phyloP scores from a whole-genome alignment of 2,797 vertebrate genomes.

The Thamnophis elegans region DNA sequence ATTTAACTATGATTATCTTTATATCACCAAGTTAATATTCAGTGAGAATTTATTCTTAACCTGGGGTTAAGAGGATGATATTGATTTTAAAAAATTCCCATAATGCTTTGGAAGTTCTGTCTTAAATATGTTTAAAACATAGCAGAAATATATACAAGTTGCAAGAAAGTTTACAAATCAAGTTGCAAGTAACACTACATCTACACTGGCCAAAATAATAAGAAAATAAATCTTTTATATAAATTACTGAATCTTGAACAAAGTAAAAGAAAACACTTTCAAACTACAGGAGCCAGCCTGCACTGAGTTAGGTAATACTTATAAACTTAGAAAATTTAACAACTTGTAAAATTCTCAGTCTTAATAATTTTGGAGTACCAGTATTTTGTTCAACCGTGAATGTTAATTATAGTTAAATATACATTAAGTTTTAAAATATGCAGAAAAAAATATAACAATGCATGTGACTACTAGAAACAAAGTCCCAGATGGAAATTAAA shows the following conservation, averaged over 20 bases:
- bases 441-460: neutral
- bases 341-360: neutral
- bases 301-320: neutral
- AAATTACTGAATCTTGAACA: neutral
- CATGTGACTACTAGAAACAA: neutral
- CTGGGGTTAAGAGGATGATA: neutral
- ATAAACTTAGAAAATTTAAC: neutral
- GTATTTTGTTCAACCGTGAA: neutral
- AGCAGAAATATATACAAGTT: neutral
- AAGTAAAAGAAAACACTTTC: neutral
- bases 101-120: neutral
- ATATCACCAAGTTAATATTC: neutral
- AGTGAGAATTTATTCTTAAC: neutral
- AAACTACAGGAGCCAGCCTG: conserved; percentile 13
- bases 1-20: neutral
- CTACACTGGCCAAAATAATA: neutral
- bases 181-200: neutral
- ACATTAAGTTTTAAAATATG: neutral
- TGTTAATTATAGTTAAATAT: neutral
- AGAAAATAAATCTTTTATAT: neutral
- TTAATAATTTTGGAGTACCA: neutral
- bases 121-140: neutral
- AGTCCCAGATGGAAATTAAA: neutral
- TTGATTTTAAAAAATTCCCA: neutral
- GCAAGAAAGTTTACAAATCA: neutral